phyloP scores from a whole-genome alignment of 2,888 invertebrate genomes.

The Metellina segmentata region DNA sequence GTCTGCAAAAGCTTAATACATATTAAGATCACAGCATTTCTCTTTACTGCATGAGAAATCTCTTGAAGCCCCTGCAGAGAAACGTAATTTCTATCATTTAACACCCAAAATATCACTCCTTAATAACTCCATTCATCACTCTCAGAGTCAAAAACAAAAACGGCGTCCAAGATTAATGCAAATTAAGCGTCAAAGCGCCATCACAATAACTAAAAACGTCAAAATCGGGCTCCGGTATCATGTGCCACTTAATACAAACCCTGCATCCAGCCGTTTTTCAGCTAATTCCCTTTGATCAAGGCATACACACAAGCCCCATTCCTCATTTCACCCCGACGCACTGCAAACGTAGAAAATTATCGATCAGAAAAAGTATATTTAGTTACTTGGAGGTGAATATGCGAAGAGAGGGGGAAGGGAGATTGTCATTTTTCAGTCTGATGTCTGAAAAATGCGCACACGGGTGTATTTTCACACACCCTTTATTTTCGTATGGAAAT shows the following conservation, averaged over 20 bases:
- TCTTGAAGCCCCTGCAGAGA: no score
- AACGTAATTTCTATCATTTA: neutral
- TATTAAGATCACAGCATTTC: no score
- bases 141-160: neutral
- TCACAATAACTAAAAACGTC: no score
- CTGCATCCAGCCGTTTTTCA: neutral
- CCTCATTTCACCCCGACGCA: neutral
- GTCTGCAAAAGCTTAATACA: no score
- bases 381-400: conserved; percentile 36
- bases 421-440: conserved; percentile 31
- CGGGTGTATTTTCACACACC: conserved; percentile 12
- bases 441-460: conserved; percentile 17
- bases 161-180: neutral
- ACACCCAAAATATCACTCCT: neutral
- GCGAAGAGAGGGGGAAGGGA: conserved; percentile 11
- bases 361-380: conserved; percentile 72
- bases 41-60: no score
- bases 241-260: neutral
- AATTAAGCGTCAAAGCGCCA: neutral
- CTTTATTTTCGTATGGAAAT: conserved; percentile 8
- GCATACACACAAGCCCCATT: neutral
- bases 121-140: neutral
- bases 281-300: neutral
- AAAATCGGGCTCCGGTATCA: no score
- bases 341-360: conserved; percentile 59